phyloP scores from a whole-genome alignment of 2,888 invertebrate genomes.

The Zeuzera pyrina region DNA sequence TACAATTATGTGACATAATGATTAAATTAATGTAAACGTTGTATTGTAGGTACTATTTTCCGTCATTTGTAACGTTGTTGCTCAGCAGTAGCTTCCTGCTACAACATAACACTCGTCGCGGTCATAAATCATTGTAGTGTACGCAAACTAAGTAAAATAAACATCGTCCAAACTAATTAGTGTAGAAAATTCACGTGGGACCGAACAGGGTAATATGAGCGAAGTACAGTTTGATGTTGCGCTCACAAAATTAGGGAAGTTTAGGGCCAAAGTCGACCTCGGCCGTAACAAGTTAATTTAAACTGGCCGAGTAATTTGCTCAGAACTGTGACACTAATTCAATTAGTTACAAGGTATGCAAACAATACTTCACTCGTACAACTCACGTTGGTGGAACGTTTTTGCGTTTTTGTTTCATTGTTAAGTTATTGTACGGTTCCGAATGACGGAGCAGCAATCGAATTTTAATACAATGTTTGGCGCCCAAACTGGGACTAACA shows the following conservation, averaged over 20 bases:
- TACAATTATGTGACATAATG: too few species aligned
- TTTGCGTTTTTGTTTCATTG: too few species aligned
- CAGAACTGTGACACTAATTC: slow-evolving; percentile 65
- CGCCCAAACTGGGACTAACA: too few species aligned
- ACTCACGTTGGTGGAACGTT: too few species aligned
- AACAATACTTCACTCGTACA: too few species aligned
- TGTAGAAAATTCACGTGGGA: slow-evolving; percentile 69
- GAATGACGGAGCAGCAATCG: too few species aligned
- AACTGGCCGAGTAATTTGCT: slow-evolving; percentile 65
- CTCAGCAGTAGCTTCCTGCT: not conserved
- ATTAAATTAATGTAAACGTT: too few species aligned
- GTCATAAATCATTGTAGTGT: slow-evolving; percentile 58
- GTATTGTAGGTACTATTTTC: too few species aligned
- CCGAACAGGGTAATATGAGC: slow-evolving; percentile 60
- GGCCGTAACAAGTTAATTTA: slow-evolving; percentile 66
- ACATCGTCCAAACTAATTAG: slow-evolving; percentile 67
- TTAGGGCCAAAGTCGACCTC: slow-evolving; percentile 64
- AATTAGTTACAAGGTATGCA: slow-evolving; percentile 61
- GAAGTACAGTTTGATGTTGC: slow-evolving; percentile 69
- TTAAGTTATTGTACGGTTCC: too few species aligned
- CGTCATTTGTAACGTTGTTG: too few species aligned
- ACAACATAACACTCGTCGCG: slow-evolving; percentile 26
- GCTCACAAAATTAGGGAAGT: slow-evolving; percentile 69
- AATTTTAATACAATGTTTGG: too few species aligned
- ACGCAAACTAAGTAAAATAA: slow-evolving; percentile 63